A percentile compares a stretch with the other conserved stretches of the same genome.
These are phyloP conservation scores for Cyprinodon variegatus DNA, from an alignment of 2,113 vertebrate genomes.

Conservation along the genomic window DNA sequence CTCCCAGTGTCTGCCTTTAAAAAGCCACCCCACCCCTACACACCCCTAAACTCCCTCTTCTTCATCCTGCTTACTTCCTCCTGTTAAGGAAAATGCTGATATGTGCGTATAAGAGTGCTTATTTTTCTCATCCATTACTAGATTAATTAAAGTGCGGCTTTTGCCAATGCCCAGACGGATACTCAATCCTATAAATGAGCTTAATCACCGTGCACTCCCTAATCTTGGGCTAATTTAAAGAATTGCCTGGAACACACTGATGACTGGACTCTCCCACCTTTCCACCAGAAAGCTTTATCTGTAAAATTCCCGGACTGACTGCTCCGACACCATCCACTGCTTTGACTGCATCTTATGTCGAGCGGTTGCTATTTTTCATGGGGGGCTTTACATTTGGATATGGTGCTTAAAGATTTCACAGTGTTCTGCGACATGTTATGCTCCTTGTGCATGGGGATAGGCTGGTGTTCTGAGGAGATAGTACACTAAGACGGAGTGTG, in stretches of 20 bases:
- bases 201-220: constrained; percentile 81
- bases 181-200: constrained; percentile 82
- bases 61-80: constrained; percentile 63
- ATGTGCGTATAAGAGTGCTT: constrained; percentile 78
- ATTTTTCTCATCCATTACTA: constrained; percentile 81
- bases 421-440: constrained; percentile 74
- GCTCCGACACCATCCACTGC: constrained; percentile 47
- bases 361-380: constrained; percentile 59
- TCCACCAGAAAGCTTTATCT: constrained; percentile 67
- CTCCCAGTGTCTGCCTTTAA: constrained; percentile 73
- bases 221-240: constrained; percentile 81
- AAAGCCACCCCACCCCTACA: constrained; percentile 34
- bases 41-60: constrained; percentile 3
- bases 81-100: constrained; percentile 79
- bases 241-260: constrained; percentile 76
- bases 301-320: constrained; percentile 38
- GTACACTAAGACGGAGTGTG: constrained; percentile 49
- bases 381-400: constrained; percentile 61
- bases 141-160: constrained; percentile 83
- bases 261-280: constrained; percentile 74
- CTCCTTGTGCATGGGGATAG: constrained; percentile 51
- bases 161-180: constrained; percentile 81
- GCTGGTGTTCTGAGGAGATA: constrained; percentile 73
- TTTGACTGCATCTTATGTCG: constrained; percentile 61
- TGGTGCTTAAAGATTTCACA: constrained; percentile 73